A percentile compares a stretch with the other conserved stretches of the same genome.
phyloP scores from a whole-genome alignment of 2,797 vertebrate genomes.

The Lates japonicus region DNA sequence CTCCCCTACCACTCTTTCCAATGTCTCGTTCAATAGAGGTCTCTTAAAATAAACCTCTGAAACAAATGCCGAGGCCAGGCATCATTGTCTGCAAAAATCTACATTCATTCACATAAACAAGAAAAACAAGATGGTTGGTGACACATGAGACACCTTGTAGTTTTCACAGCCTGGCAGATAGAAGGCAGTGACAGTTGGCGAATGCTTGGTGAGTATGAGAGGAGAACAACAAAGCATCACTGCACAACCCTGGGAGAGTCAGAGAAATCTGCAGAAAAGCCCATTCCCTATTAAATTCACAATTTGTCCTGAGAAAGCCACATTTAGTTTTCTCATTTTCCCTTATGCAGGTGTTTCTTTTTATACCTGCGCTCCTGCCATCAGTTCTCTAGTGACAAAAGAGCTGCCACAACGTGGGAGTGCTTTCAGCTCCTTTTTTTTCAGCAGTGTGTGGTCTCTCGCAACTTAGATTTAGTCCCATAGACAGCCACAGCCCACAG shows the following conservation, averaged over 20 bases:
- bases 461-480: neutral
- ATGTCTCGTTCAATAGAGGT: conserved; percentile 29
- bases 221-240: neutral
- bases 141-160: neutral
- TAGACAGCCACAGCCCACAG: neutral
- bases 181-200: conserved; percentile 13
- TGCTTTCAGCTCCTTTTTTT: neutral
- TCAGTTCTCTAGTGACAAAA: neutral
- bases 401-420: neutral
- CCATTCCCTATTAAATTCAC: neutral
- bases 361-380: neutral
- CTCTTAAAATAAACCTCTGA: conserved; percentile 38
- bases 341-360: conserved; percentile 32
- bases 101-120: neutral
- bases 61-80: neutral
- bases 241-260: neutral
- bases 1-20: conserved; percentile 38
- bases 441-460: neutral
- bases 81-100: conserved; percentile 3
- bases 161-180: conserved; percentile 14
- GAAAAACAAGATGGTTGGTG: neutral
- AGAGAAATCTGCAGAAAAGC: conserved; percentile 4
- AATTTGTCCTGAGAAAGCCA: neutral
- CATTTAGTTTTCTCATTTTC: neutral
- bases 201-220: neutral